phyloP scores from a whole-genome alignment of 1,140 invertebrate genomes.

The Arion vulgaris region DNA sequence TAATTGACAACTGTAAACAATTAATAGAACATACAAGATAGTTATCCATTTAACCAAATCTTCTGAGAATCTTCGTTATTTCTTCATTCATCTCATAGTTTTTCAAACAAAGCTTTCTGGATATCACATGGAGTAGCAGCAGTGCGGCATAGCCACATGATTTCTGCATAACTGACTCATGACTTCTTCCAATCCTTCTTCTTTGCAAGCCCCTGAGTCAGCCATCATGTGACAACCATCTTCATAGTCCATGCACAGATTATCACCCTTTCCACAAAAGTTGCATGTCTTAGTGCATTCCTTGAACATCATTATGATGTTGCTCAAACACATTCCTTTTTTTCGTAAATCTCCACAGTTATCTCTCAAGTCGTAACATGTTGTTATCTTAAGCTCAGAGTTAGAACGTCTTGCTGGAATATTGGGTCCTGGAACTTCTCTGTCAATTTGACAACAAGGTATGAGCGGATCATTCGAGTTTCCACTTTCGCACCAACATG shows the following conservation, averaged over 20 bases:
- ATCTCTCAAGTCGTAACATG: background rate
- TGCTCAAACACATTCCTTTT: background rate
- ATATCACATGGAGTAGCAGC: background rate
- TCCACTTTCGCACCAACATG: slow-evolving; percentile 26
- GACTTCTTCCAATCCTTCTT: background rate
- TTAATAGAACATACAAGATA: too few species aligned
- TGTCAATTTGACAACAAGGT: background rate
- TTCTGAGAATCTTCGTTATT: too few species aligned
- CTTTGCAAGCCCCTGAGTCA: background rate
- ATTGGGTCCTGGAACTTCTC: background rate
- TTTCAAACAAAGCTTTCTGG: too few species aligned
- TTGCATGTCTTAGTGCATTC: slow-evolving; percentile 1
- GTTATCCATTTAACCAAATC: too few species aligned
- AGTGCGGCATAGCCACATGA: slow-evolving; percentile 37
- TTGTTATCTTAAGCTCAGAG: background rate
- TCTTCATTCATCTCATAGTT: too few species aligned
- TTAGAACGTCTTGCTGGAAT: background rate
- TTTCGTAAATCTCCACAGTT: slow-evolving; percentile 4
- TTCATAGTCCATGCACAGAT: slow-evolving; percentile 35
- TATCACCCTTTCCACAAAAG: slow-evolving; percentile 22
- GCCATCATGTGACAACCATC: background rate
- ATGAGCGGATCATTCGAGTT: background rate
- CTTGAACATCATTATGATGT: background rate
- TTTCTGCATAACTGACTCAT: background rate
- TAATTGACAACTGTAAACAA: too few species aligned